phyloP scores from a whole-genome alignment of 2,797 vertebrate genomes.

The Poeciliopsis infans region DNA sequence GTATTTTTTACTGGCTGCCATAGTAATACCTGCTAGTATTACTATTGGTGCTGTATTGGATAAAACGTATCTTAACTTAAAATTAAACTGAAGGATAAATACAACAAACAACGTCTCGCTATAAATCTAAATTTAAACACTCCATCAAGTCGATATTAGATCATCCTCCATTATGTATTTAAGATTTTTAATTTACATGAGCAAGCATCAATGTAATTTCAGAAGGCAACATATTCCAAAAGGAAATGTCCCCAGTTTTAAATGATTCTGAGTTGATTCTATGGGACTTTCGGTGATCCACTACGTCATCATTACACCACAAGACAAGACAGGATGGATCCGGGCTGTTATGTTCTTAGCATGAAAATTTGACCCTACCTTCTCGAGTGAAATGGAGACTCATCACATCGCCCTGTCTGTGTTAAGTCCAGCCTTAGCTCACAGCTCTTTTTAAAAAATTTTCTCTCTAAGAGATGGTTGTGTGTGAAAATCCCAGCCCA shows the following conservation, averaged over 20 bases:
- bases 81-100: no score
- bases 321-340: neutral
- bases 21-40: slow-evolving; percentile 13
- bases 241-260: neutral
- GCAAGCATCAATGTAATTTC: no score
- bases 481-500: neutral
- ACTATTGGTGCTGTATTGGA: slow-evolving; percentile 1
- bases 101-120: no score
- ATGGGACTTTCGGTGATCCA: neutral
- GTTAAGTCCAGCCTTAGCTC: neutral
- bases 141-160: no score
- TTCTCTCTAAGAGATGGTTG: neutral
- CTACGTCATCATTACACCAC: neutral
- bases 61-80: neutral
- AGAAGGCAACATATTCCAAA: no score
- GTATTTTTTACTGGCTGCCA: slow-evolving; percentile 36
- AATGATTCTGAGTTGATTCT: neutral
- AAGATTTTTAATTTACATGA: no score
- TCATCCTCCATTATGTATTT: no score
- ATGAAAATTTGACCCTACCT: neutral
- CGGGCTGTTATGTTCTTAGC: neutral
- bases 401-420: neutral
- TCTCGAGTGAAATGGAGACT: neutral
- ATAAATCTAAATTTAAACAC: no score
- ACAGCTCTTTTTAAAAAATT: neutral